Percentiles rank a stretch among this genome's conserved stretches.
Conservation (phyloP, 2,888 invertebrate species). For the Junonia oenone region DNA sequence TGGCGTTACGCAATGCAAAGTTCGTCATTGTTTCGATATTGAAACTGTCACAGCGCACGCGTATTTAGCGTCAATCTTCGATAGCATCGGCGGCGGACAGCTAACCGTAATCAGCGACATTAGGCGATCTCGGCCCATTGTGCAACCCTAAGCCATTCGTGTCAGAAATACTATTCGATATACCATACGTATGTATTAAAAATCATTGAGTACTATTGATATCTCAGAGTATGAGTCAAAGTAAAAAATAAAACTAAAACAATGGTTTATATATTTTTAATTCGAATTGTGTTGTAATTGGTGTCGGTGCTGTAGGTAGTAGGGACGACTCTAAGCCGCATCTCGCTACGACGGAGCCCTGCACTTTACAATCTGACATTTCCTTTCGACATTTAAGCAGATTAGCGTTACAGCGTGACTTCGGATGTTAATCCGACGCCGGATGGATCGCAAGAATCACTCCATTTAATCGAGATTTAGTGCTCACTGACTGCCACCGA, state of each 20-base stretch:
- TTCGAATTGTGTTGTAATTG: constrained; percentile 35
- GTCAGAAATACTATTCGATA: not conserved
- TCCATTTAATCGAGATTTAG: constrained; percentile 68
- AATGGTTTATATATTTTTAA: not conserved
- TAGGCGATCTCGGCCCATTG: constrained; percentile 59
- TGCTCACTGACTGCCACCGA: constrained; percentile 48
- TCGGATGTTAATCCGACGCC: constrained; percentile 74
- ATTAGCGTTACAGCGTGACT: constrained; percentile 73
- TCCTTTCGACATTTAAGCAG: constrained; percentile 79
- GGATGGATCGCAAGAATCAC: constrained; percentile 71
- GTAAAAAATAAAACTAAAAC: not conserved
- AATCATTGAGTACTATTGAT: not conserved
- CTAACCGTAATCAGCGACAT: constrained; percentile 55
- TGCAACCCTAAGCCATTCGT: constrained; percentile 40
- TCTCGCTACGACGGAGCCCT: constrained; percentile 59
- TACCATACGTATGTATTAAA: not conserved
- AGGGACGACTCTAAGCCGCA: constrained; percentile 62
- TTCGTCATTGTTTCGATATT: constrained; percentile 75
- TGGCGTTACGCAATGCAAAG: constrained; percentile 61
- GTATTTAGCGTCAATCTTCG: constrained; percentile 77
- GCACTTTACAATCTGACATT: constrained; percentile 78
- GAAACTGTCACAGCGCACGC: constrained; percentile 67
- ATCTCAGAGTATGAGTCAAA: too few relatives aligned
- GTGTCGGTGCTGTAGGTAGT: constrained; percentile 53
- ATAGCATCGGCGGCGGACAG: constrained; percentile 60